A percentile compares a stretch with the other conserved stretches of the same genome.
These are phyloP conservation scores for Acanthopagrus latus DNA, from an alignment of 2,797 vertebrate genomes.

Conservation along the genomic window DNA sequence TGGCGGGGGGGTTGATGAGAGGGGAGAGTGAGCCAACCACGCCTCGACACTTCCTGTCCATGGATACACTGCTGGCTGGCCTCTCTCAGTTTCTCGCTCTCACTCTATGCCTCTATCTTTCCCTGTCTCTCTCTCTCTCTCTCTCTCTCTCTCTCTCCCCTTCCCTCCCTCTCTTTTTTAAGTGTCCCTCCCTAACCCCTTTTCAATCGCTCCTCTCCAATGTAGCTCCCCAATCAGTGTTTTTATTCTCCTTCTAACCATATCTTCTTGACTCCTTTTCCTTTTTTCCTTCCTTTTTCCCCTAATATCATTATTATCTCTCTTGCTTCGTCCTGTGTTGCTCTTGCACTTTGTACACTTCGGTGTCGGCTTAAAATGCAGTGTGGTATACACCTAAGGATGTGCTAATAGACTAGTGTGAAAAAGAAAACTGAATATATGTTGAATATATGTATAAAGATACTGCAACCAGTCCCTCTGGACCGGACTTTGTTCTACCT, in stretches of 20 bases:
- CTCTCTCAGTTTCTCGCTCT: conserved; percentile 55
- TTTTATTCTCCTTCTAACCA: conserved; percentile 45
- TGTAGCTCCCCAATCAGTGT: conserved; percentile 26
- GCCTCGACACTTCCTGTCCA: conserved; percentile 81
- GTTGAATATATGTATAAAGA: neutral
- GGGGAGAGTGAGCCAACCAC: conserved; percentile 80
- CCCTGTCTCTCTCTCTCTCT: conserved; percentile 18
- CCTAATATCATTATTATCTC: conserved; percentile 47
- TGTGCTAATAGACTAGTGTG: neutral
- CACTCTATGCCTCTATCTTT: conserved; percentile 6
- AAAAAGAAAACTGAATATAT: neutral
- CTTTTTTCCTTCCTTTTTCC: conserved; percentile 26
- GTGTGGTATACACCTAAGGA: neutral
- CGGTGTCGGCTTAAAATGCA: conserved; percentile 18
- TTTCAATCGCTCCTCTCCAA: conserved; percentile 3
- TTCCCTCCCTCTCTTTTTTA: conserved; percentile 21
- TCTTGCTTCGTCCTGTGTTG: conserved; percentile 38
- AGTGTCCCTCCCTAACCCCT: conserved; percentile 34
- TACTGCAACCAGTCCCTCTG: no score
- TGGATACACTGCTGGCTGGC: conserved; percentile 63
- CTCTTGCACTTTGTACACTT: conserved; percentile 21
- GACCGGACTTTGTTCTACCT: no score
- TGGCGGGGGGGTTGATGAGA: conserved; percentile 73
- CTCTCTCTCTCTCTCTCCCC: conserved; percentile 19
- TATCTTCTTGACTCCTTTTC: conserved; percentile 34